These are phyloP conservation scores for Parazoanthus darwini DNA, from an alignment of 92 coral and sea anemone genomes.

Conservation along the genomic window DNA sequence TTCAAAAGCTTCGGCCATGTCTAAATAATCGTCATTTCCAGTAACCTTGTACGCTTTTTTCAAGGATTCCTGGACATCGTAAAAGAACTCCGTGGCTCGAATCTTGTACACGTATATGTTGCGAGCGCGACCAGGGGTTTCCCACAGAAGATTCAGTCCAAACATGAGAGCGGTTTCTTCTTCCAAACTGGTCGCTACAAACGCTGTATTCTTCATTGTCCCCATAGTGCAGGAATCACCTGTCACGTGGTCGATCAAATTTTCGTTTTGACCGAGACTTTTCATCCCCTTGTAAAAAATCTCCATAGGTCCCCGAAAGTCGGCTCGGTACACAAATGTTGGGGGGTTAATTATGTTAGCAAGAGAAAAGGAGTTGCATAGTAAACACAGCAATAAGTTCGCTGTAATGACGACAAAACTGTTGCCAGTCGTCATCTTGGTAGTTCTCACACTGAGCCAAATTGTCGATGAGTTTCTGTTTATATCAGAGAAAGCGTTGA, in stretches of 20 bases:
- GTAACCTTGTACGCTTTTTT: neutral
- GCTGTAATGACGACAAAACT: neutral
- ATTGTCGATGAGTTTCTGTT: neutral
- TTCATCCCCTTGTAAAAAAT: neutral
- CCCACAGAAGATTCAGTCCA: neutral
- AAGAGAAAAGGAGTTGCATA: neutral
- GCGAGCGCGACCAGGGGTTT: neutral
- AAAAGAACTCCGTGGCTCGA: conserved; percentile 14
- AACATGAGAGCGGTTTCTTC: neutral
- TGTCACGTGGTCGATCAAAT: neutral
- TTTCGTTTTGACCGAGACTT: neutral
- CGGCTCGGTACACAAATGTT: neutral
- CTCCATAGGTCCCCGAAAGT: neutral
- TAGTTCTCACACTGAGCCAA: neutral
- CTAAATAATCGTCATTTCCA: neutral
- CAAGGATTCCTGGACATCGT: conserved; percentile 11
- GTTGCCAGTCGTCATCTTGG: neutral
- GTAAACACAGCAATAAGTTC: neutral
- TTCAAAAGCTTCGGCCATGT: neutral
- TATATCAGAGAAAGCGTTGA: neutral
- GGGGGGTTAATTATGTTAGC: neutral
- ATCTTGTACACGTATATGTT: neutral
- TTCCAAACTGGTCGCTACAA: conserved; percentile 2
- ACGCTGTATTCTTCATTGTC: neutral
- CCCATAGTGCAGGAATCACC: conserved; percentile 10